Conservation (phyloP, 2,113 vertebrate genomes). For the Hippocampus mohnikei region DNA sequence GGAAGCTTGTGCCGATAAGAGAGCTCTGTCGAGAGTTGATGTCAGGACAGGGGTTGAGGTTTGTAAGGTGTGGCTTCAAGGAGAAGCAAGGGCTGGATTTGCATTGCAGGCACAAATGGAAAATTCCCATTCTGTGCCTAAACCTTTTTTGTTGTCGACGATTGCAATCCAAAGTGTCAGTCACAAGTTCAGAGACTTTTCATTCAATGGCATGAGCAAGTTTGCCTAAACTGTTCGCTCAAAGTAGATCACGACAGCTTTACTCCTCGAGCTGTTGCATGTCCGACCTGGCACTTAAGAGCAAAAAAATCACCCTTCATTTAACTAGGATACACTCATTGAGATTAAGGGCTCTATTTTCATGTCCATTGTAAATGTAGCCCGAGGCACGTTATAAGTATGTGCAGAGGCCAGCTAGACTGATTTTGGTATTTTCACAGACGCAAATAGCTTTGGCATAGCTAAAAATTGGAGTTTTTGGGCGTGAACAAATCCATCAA, state of each 20-base stretch:
- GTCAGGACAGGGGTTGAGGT: constrained; percentile 3
- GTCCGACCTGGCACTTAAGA: neutral
- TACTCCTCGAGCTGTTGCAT: neutral
- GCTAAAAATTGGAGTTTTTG: no score
- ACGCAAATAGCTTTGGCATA: no score
- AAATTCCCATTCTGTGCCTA: neutral
- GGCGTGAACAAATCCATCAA: no score
- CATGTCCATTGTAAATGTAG: no score
- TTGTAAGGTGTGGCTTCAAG: neutral
- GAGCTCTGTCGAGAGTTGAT: neutral
- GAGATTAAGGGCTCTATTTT: no score
- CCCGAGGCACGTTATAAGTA: no score
- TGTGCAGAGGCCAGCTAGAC: no score
- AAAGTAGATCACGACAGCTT: neutral
- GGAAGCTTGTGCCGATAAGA: neutral
- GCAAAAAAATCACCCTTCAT: neutral
- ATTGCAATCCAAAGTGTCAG: neutral
- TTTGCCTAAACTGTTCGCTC: neutral
- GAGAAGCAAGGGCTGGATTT: neutral
- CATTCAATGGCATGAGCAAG: neutral
- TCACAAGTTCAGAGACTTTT: neutral
- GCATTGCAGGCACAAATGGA: neutral
- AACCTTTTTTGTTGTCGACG: neutral
- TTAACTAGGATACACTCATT: neutral
- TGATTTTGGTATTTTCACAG: no score